These are phyloP conservation scores for Microdon myrmicae DNA, from an alignment of 2,888 invertebrate genomes.

Conservation along the genomic window DNA sequence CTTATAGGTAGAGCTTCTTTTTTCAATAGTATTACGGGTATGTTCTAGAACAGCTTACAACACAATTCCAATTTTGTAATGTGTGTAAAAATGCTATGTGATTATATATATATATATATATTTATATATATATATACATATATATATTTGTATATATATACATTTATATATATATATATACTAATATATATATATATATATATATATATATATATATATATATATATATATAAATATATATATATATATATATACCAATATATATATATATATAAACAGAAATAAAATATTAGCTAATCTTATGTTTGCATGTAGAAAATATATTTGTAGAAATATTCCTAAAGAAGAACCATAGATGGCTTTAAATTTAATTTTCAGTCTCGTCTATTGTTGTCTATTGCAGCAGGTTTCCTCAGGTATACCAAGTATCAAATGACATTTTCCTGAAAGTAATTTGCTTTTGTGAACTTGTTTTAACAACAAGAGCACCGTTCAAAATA, in stretches of 20 bases:
- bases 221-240: conserved; percentile 1
- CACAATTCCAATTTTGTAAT: conserved; percentile 42
- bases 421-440: conserved; percentile 61
- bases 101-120: conserved; percentile 1
- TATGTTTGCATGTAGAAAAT: no score
- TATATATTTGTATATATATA: conserved; percentile 7
- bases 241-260: conserved; percentile 11
- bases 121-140: not conserved
- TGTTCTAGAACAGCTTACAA: conserved; percentile 56
- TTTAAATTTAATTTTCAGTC: conserved; percentile 17
- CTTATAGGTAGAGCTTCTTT: not conserved
- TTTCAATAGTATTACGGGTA: no score
- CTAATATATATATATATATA: conserved; percentile 2
- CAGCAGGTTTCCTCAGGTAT: conserved; percentile 55
- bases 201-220: conserved; percentile 5
- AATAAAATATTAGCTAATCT: no score
- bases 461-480: conserved; percentile 12
- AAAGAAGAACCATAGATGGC: no score
- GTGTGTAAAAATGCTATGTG: no score
- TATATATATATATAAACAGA: conserved; percentile 22
- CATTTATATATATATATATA: conserved; percentile 20
- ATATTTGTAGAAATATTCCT: no score
- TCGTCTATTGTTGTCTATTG: conserved; percentile 30
- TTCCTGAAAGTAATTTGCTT: conserved; percentile 33
- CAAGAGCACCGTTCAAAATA: no score